phyloP scores from a whole-genome alignment of 2,888 invertebrate genomes.

The Thera obeliscata region DNA sequence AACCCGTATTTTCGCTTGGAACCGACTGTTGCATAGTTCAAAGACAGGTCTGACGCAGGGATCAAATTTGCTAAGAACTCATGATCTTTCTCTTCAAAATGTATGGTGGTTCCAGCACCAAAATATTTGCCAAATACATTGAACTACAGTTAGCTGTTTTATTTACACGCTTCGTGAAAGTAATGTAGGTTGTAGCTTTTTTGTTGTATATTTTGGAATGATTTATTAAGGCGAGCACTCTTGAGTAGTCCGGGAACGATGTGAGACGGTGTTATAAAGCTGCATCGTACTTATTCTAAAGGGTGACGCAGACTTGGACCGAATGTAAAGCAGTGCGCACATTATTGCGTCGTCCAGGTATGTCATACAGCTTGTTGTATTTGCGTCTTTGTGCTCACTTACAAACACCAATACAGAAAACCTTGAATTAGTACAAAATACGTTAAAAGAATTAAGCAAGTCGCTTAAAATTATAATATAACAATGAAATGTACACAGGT shows the following conservation, averaged over 20 bases:
- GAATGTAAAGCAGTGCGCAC: conserved; percentile 81
- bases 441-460: conserved; percentile 45
- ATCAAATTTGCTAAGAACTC: background rate
- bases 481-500: conserved; percentile 54
- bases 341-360: conserved; percentile 64
- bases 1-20: conserved; percentile 10
- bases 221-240: background rate
- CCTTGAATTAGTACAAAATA: conserved; percentile 58
- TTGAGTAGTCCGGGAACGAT: background rate
- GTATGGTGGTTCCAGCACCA: background rate
- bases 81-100: background rate
- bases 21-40: background rate
- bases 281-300: conserved; percentile 19
- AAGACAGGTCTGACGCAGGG: background rate
- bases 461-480: conserved; percentile 45
- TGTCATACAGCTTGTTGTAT: conserved; percentile 80
- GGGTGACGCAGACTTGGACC: conserved; percentile 64
- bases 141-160: background rate
- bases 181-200: no score
- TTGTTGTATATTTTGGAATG: background rate
- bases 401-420: conserved; percentile 56
- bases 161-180: background rate
- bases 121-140: background rate
- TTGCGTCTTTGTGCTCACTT: conserved; percentile 77
- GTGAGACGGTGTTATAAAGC: conserved; percentile 3